Evolutionary conservation across 2,888 invertebrate genomes (phyloP).

Genomic region (Apamea anceps): DNA sequence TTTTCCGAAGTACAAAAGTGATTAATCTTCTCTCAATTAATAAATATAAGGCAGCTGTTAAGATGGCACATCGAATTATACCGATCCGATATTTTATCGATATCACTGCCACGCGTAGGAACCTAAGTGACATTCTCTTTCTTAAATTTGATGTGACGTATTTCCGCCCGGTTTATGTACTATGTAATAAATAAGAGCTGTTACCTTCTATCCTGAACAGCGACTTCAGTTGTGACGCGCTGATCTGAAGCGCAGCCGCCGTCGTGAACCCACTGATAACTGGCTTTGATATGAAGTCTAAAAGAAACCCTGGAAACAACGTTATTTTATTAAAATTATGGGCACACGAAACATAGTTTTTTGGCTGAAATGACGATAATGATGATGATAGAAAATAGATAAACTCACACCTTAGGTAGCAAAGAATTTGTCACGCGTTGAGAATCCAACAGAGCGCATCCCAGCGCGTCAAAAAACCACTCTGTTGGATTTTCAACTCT

Average conservation of each 20-base stretch:
- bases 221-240: conserved; percentile 94
- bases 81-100: too few species aligned
- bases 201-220: conserved; percentile 91
- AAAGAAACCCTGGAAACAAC: conserved; percentile 91
- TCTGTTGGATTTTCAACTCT: too few species aligned
- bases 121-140: not conserved
- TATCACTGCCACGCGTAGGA: not conserved
- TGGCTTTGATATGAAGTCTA: conserved; percentile 96
- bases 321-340: not conserved
- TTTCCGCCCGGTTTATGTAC: not conserved
- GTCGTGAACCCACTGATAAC: conserved; percentile 96
- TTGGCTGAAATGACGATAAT: not conserved
- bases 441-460: too few species aligned
- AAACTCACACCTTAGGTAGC: not conserved
- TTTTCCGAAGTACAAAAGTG: too few species aligned
- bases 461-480: too few species aligned
- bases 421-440: not conserved
- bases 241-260: conserved; percentile 96
- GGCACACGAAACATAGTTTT: not conserved
- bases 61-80: not conserved
- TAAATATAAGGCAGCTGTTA: not conserved
- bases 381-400: not conserved
- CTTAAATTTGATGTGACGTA: not conserved
- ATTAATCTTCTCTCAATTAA: not conserved
- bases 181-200: not conserved